Evolutionary conservation across 2,888 invertebrate genomes (phyloP).

Genomic region (Megaustenia siamemsis): DNA sequence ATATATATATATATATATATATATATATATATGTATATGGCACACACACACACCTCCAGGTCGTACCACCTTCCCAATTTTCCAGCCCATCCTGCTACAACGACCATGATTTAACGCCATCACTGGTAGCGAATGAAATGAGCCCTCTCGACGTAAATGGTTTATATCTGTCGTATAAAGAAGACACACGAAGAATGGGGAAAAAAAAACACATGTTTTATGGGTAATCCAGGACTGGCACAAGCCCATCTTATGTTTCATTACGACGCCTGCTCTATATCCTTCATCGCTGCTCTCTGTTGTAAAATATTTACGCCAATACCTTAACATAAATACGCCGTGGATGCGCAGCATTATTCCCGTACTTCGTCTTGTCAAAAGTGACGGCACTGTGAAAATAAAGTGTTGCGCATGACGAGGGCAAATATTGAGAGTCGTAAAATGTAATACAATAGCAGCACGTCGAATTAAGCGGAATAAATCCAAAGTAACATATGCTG

Average conservation of each 20-base stretch:
- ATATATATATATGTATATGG: too few relatives aligned
- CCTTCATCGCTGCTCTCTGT: not conserved
- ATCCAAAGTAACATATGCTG: too few relatives aligned
- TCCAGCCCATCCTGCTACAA: too few relatives aligned
- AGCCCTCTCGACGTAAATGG: too few relatives aligned
- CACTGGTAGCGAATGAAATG: too few relatives aligned
- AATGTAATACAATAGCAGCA: not conserved
- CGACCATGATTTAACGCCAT: too few relatives aligned
- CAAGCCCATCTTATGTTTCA: not conserved
- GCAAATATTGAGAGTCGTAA: not conserved
- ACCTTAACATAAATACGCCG: not conserved
- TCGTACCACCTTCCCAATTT: too few relatives aligned
- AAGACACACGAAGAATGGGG: not conserved
- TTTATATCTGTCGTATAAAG: not conserved
- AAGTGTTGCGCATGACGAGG: not conserved
- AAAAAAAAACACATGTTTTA: not conserved
- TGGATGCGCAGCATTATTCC: not conserved
- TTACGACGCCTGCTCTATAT: not conserved
- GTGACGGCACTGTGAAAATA: not conserved
- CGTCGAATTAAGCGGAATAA: too few relatives aligned
- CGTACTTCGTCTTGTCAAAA: not conserved
- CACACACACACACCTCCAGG: too few relatives aligned
- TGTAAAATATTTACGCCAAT: constrained; percentile 19
- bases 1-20: too few relatives aligned
- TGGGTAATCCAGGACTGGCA: not conserved